Base-by-base conservation (phyloP, 2,888 invertebrate genomes). In the Drosophila leonis region DNA sequence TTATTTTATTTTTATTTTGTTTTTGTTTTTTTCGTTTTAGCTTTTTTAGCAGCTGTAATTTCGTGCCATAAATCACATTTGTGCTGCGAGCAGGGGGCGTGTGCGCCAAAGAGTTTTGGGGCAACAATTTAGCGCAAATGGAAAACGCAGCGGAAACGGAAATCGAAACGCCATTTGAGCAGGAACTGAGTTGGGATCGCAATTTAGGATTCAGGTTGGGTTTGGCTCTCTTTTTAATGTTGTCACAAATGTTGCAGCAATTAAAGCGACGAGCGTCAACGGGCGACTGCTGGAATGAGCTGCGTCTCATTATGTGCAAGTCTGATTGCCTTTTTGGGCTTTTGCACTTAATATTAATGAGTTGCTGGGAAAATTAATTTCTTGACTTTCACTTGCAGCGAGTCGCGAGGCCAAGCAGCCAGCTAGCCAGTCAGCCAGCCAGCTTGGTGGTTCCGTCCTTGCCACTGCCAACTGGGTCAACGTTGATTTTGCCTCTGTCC, bases 291-390 rank as follows among this genome's bases (percentile, higher is more conserved):
- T 63, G 55, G 61, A 57, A 64, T 65, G 60, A 63, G 59, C 59
- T 27, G 61, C 61, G 64, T 64, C 81, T 80, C 84, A 79, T 87
- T 79, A 75, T 82, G 77, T 71, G 77, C 77, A 80, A 67, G 80
- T 71, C 76, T 67, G 52, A 80, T 78, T 82, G 68, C 82, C 83
- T 82, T 84, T 87, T 89, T 73, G 88, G 85, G 67, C 65, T 60
- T 63, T 46, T 67, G 75, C 72, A 87, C 90, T 87, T 82, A 89
- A 85, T 84, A 85, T 85, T 85, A 85, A 85, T 85, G 84, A 85
- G 88, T 89, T 82, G 85, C 71, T 77, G 74, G 56, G 77, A 85
- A 85, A 87, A 85, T 85, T 85, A 85, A 85, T 85, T 85, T 87
- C 75, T 73, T 78, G 82, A 89, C 84, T 84, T 84, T 84, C 88